phyloP scores from a whole-genome alignment of 2,888 invertebrate species.

The Monochamus alternatus region DNA sequence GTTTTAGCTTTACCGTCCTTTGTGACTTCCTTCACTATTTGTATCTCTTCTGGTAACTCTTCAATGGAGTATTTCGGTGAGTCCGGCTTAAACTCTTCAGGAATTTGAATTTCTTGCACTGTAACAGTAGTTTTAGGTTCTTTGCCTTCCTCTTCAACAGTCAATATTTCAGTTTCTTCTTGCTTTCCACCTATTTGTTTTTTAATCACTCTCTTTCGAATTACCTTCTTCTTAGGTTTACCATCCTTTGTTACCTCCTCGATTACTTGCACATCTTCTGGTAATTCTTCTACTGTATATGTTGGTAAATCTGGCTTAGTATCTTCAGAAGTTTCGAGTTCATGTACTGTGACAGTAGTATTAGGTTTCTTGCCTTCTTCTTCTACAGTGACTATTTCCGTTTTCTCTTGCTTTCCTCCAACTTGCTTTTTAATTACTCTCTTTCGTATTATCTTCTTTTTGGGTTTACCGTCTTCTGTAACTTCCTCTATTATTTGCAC shows the following conservation, averaged over 20 bases:
- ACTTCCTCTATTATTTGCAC: conserved; percentile 50
- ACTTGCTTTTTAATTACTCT: conserved; percentile 60
- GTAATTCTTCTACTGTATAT: conserved; percentile 58
- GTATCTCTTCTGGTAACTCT: conserved; percentile 54
- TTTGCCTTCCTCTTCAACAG: conserved; percentile 65
- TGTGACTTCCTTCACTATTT: conserved; percentile 56
- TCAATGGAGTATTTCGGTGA: conserved; percentile 49
- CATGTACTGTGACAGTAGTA: conserved; percentile 71
- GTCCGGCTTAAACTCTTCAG: conserved; percentile 48
- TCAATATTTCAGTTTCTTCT: conserved; percentile 65
- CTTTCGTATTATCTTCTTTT: conserved; percentile 62
- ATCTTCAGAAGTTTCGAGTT: conserved; percentile 57
- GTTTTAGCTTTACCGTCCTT: conserved; percentile 64
- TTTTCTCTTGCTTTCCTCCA: conserved; percentile 58
- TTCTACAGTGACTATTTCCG: conserved; percentile 62
- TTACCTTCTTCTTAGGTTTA: conserved; percentile 58
- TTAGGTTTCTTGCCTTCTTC: conserved; percentile 68
- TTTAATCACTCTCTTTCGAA: conserved; percentile 68
- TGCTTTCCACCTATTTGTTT: conserved; percentile 63
- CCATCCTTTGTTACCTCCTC: conserved; percentile 56
- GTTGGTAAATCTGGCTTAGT: conserved; percentile 45
- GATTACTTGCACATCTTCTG: conserved; percentile 65
- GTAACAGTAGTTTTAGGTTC: conserved; percentile 58
- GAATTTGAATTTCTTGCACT: conserved; percentile 56
- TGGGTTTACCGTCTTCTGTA: conserved; percentile 55